Base-by-base conservation (phyloP, 2,113 vertebrate genomes). In the Lamprotornis superbus region DNA sequence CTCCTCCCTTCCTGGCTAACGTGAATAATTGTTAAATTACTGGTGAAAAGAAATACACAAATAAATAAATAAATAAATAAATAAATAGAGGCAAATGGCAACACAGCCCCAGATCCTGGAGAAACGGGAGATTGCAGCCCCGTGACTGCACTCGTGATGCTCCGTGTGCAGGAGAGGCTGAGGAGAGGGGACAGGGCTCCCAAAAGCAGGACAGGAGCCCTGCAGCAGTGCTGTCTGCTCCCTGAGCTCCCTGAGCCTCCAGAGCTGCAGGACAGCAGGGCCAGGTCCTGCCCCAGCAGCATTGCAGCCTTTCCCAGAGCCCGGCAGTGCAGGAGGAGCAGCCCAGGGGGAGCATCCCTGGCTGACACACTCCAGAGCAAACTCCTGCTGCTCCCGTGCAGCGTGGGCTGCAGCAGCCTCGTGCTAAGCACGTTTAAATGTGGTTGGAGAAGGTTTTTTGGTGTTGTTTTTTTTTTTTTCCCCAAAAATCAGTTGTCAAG, bases 401-500 rank as follows among this genome's bases (percentile, higher is more conserved):
- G 75, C 44, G 28, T 63, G 10, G 95, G 80, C 63, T 89, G 7
- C 5, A 16, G 3, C 25, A 52, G 90, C 87, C 84, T 87, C 63
- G 21, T 93, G 92, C 68, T 35, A 59, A 95, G 92, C 71, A 73
- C 80, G 15, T 76, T 19, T 8, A 60, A 80, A 42, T 77, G 57
- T 56, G 63, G 35, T 68, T 64, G 77, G 81, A 87, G 42, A 83
- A 13, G 39, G 12, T 40, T 40, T 55, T 55, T 55, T 50, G 18
- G 42, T 80, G 39, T 55, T 50, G 18, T 40, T 21, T 65, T 83
- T 65, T 40, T 69, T 87, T 53, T 27, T 42, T 33, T 16, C 2
- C 2, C 20, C 85, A 64, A 10, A 30, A 68, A 75, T 82, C 68
- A 83, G 93, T 73, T 80, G 96, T 90, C 96, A 88, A 71, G 93